Evolutionary conservation across 2,888 invertebrate genomes (phyloP).

Genomic region (Drosophila barbarae): DNA sequence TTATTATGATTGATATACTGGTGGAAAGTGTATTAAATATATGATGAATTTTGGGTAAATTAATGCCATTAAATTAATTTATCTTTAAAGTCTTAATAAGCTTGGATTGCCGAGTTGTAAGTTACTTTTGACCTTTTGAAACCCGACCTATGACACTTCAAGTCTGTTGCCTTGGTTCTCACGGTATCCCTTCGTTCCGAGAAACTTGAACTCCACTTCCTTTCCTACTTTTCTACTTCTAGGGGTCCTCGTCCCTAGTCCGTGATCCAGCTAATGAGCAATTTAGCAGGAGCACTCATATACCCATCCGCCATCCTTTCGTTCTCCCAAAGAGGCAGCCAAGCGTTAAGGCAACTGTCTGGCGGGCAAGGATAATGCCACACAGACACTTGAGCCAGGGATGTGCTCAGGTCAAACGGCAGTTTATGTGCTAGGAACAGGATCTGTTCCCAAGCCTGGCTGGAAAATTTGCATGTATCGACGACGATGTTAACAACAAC

Average conservation of each 20-base stretch:
- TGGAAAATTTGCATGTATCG: constrained; percentile 31
- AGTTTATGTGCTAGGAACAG: constrained; percentile 10
- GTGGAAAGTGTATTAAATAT: not conserved
- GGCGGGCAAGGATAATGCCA: constrained; percentile 36
- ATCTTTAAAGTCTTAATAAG: not conserved
- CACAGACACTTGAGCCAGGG: constrained; percentile 43
- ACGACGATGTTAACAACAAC: constrained; percentile 11
- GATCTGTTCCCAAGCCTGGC: constrained; percentile 14
- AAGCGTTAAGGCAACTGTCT: constrained; percentile 54
- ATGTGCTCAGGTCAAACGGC: constrained; percentile 37
- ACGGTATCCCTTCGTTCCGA: constrained; percentile 16
- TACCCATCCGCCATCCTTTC: constrained; percentile 12
- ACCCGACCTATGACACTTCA: constrained; percentile 22
- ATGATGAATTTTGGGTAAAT: not conserved
- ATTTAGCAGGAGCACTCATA: constrained; percentile 24
- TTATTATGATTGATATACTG: constrained; percentile 3
- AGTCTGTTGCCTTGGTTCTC: constrained; percentile 19
- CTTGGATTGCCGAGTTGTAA: not conserved
- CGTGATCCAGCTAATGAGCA: constrained; percentile 46
- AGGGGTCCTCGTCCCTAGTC: constrained; percentile 2
- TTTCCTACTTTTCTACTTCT: not conserved
- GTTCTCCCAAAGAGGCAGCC: constrained; percentile 24
- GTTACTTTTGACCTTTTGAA: constrained; percentile 4
- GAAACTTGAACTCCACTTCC: constrained; percentile 17
- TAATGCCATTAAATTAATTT: not conserved